Evolutionary conservation across 2,113 vertebrate genomes (phyloP).

Genomic region (Oxyura jamaicensis): DNA sequence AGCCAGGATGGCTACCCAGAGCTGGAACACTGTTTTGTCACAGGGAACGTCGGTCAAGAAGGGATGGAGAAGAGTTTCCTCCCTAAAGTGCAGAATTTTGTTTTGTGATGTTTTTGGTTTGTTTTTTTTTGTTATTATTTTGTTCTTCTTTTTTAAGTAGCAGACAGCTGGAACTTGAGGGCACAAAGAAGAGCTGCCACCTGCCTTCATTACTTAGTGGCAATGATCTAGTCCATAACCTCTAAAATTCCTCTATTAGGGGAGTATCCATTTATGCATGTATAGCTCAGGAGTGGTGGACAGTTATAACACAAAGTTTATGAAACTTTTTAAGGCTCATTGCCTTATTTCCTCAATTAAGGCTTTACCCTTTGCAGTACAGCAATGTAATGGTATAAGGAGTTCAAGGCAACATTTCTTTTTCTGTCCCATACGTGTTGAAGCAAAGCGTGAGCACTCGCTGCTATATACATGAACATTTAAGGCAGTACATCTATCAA

Average conservation of each 20-base stretch:
- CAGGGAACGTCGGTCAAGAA: neutral
- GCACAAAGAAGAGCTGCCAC: rapidly evolving
- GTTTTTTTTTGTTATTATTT: neutral
- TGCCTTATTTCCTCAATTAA: neutral
- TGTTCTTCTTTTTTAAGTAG: neutral
- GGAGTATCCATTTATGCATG: neutral
- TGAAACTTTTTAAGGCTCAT: neutral
- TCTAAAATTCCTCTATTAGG: neutral
- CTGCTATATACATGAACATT: neutral
- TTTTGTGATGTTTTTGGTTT: neutral
- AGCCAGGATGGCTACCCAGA: neutral
- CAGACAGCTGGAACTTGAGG: neutral
- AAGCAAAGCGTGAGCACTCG: neutral
- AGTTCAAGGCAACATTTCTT: neutral
- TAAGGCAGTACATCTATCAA: neutral
- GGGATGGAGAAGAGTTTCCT: neutral
- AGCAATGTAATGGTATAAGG: neutral
- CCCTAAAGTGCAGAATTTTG: neutral
- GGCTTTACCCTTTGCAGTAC: neutral
- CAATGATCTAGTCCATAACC: neutral
- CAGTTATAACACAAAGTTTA: neutral
- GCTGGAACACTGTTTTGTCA: neutral
- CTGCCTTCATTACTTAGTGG: neutral
- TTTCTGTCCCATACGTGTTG: neutral
- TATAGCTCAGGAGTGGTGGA: neutral